These are phyloP conservation scores for Drosophila kohkoa DNA, from an alignment of 1,140 invertebrate genomes.

Conservation along the genomic window DNA sequence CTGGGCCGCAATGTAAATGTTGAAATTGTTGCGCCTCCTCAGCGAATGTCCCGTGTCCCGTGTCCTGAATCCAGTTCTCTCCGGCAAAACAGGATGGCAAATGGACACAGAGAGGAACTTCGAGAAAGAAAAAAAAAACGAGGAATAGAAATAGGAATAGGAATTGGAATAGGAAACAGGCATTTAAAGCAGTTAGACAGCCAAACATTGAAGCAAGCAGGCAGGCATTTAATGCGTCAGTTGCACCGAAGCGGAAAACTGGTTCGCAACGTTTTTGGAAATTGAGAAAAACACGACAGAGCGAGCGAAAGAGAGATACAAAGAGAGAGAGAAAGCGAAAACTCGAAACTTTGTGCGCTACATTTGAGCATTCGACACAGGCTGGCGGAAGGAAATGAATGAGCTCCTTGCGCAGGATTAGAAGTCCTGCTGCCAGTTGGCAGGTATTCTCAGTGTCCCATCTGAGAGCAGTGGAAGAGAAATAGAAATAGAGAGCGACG, in stretches of 20 bases:
- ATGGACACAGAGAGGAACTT: slow-evolving; percentile 21
- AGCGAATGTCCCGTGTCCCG: slow-evolving; percentile 39
- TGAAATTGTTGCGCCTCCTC: slow-evolving; percentile 24
- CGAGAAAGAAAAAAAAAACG: neutral
- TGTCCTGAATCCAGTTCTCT: slow-evolving; percentile 45
- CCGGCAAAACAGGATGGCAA: slow-evolving; percentile 5
- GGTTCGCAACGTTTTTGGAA: slow-evolving; percentile 55
- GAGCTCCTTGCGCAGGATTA: slow-evolving; percentile 24
- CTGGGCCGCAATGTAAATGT: slow-evolving; percentile 38
- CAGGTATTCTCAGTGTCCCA: slow-evolving; percentile 19
- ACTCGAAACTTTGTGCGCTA: neutral
- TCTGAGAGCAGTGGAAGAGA: neutral
- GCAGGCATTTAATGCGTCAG: slow-evolving; percentile 78
- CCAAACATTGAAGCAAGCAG: slow-evolving; percentile 14
- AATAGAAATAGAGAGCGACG: neutral
- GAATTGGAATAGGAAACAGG: slow-evolving; percentile 24
- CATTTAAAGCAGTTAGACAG: slow-evolving; percentile 56
- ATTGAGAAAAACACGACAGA: neutral
- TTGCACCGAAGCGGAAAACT: slow-evolving; percentile 79
- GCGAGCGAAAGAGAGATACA: neutral
- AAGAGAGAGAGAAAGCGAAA: neutral
- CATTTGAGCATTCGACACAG: slow-evolving; percentile 64
- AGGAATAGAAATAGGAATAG: neutral
- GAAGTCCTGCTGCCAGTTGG: slow-evolving; percentile 12
- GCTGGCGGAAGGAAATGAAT: slow-evolving; percentile 18